Evolutionary conservation across 2,797 vertebrate genomes (phyloP).

Genomic region (Dipus sagitta): DNA sequence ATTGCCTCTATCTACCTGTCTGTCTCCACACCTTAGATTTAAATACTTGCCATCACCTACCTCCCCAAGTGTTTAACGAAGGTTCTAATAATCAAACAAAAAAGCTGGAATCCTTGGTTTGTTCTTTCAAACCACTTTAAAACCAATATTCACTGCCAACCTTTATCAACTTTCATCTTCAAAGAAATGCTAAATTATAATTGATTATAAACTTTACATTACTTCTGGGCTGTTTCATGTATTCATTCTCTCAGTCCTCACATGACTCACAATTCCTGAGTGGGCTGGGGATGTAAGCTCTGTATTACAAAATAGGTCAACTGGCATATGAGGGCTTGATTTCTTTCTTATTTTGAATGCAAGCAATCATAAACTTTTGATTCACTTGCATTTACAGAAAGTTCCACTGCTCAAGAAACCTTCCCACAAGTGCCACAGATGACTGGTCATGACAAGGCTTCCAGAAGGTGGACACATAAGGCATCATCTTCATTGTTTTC

Average conservation of each 20-base stretch:
- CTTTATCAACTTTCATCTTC: slow-evolving; percentile 70
- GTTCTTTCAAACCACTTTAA: slow-evolving; percentile 54
- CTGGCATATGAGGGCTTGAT: neutral
- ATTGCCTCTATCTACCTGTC: neutral
- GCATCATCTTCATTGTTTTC: accelerated
- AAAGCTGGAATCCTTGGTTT: slow-evolving; percentile 17
- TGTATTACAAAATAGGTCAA: slow-evolving; percentile 68
- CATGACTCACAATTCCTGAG: slow-evolving; percentile 47
- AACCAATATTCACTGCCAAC: slow-evolving; percentile 37
- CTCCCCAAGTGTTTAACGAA: neutral
- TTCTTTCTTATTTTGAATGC: slow-evolving; percentile 31
- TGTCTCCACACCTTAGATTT: neutral
- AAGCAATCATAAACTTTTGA: slow-evolving; percentile 47
- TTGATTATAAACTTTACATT: slow-evolving; percentile 60
- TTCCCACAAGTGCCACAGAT: neutral
- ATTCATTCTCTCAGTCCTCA: neutral
- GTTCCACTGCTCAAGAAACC: neutral
- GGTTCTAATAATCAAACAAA: neutral
- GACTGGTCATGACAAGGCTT: neutral
- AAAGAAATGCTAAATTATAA: slow-evolving; percentile 65
- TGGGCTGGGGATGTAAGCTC: neutral
- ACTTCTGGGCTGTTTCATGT: slow-evolving; percentile 50
- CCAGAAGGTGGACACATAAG: neutral
- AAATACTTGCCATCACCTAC: neutral
- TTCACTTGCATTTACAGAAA: slow-evolving; percentile 38